Evolutionary conservation across 2,797 vertebrate genomes (phyloP).

Genomic region (Phaenicophaeus curvirostris): DNA sequence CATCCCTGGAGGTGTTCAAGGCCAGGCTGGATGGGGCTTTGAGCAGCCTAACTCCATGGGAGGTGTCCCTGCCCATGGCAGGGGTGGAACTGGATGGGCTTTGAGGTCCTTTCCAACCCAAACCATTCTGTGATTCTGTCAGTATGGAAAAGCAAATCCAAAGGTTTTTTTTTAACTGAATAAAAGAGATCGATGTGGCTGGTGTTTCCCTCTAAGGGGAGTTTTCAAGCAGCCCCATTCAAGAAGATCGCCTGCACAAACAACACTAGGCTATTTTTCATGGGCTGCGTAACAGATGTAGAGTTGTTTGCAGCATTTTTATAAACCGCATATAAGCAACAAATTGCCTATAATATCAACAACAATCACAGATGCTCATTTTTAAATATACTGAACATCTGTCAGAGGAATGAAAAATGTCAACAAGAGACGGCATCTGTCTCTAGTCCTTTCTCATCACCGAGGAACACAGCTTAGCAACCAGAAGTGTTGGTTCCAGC

Average conservation of each 20-base stretch:
- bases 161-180: background rate
- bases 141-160: background rate
- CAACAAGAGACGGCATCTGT: slow-evolving; percentile 29
- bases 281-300: slow-evolving; percentile 7
- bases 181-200: background rate
- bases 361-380: slow-evolving; percentile 24
- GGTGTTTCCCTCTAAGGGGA: background rate
- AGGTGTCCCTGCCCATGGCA: too few species aligned
- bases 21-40: too few species aligned
- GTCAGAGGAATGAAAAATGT: slow-evolving; percentile 15
- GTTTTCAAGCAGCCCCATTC: background rate
- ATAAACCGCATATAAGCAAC: slow-evolving; percentile 23
- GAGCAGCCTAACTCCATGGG: too few species aligned
- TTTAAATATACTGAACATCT: slow-evolving; percentile 35
- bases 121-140: too few species aligned
- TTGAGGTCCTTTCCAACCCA: too few species aligned
- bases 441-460: background rate
- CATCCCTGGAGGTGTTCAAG: too few species aligned
- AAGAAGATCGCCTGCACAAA: background rate
- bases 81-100: too few species aligned
- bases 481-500: background rate
- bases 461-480: background rate
- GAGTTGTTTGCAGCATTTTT: background rate
- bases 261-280: background rate
- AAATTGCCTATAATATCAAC: slow-evolving; percentile 50